Conservation (phyloP, 2,113 vertebrate genomes). For the Nyctereutes procyonoides region DNA sequence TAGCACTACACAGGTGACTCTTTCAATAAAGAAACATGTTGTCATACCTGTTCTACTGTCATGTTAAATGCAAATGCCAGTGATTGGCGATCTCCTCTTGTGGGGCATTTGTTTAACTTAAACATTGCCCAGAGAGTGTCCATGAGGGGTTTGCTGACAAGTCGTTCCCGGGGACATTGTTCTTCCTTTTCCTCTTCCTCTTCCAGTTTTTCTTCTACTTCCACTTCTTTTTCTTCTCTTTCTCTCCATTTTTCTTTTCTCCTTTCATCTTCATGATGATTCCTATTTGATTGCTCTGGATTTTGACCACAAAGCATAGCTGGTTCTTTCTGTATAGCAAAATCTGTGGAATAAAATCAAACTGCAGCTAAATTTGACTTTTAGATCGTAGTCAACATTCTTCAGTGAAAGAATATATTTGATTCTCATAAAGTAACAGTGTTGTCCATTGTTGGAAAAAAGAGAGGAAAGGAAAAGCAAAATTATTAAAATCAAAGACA, state of each 20-base stretch:
- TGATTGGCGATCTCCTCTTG: neutral
- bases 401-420: neutral
- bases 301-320: neutral
- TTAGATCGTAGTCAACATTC: neutral
- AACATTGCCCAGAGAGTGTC: conserved; percentile 31
- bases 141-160: conserved; percentile 25
- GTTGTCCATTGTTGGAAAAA: neutral
- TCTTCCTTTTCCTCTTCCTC: neutral
- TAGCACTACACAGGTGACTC: neutral
- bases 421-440: neutral
- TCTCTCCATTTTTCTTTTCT: neutral
- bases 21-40: neutral
- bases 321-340: neutral
- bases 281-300: neutral
- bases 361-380: neutral
- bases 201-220: neutral
- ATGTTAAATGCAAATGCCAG: conserved; percentile 10
- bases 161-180: neutral
- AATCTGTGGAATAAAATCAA: conserved; percentile 2
- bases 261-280: neutral
- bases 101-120: neutral
- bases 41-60: conserved; percentile 19
- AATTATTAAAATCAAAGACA: neutral
- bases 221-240: neutral
- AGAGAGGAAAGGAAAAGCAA: neutral